Evolutionary conservation across 2,797 vertebrate species (phyloP).

Genomic region (Scleropages formosus): DNA sequence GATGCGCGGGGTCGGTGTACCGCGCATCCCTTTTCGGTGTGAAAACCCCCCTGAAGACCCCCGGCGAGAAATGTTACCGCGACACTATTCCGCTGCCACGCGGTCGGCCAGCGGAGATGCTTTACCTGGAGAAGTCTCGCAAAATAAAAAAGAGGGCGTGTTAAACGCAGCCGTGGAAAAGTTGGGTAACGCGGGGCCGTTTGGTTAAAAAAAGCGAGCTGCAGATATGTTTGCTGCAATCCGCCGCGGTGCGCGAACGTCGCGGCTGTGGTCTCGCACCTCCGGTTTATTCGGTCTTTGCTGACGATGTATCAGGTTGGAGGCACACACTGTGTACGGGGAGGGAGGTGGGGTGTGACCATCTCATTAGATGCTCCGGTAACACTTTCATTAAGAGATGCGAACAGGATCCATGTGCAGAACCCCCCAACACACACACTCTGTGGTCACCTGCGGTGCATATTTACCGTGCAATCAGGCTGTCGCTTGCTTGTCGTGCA

Average conservation of each 20-base stretch:
- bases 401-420: background rate
- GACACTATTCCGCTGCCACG: background rate
- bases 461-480: background rate
- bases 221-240: too few relatives aligned
- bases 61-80: background rate
- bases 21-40: too few relatives aligned
- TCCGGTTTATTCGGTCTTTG: background rate
- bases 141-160: background rate
- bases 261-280: conserved; percentile 8
- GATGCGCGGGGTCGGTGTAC: too few relatives aligned
- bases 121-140: background rate
- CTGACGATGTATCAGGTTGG: background rate
- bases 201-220: background rate
- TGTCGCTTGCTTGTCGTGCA: background rate
- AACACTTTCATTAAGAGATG: conserved; percentile 25
- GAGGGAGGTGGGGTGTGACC: conserved; percentile 2
- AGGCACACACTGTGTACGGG: background rate
- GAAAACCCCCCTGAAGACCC: background rate
- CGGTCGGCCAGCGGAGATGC: background rate
- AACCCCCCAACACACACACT: background rate
- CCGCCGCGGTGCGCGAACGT: background rate
- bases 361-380: background rate
- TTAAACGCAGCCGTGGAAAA: background rate
- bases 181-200: conserved; percentile 12
- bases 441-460: background rate